Conservation (phyloP, 2,888 invertebrate species). For the Heterodera filipjevi region DNA sequence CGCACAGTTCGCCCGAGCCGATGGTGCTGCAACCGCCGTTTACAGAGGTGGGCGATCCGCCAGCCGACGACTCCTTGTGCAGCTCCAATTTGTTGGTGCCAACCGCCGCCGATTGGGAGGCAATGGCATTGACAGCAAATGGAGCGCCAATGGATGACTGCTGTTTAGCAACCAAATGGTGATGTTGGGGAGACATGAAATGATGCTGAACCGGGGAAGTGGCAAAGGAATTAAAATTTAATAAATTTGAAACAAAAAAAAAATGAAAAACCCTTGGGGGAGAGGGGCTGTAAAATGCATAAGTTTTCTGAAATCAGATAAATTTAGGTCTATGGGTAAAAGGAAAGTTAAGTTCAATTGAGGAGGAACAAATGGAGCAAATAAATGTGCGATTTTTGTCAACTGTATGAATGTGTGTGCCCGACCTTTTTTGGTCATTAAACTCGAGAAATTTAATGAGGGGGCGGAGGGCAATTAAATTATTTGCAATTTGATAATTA, state of each 20-base stretch:
- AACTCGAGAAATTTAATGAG: too few species aligned
- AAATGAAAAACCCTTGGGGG: too few species aligned
- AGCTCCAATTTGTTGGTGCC: neutral
- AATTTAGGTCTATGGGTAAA: too few species aligned
- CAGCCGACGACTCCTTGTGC: neutral
- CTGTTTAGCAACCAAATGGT: neutral
- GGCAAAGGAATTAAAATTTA: neutral
- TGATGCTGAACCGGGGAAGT: neutral
- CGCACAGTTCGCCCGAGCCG: constrained; percentile 50
- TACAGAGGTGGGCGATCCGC: constrained; percentile 7
- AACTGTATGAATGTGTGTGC: too few species aligned
- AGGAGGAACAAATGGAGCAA: too few species aligned
- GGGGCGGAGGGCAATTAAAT: too few species aligned
- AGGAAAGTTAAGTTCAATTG: too few species aligned
- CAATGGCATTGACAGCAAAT: neutral
- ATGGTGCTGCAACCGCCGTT: constrained; percentile 15
- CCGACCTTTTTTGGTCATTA: too few species aligned
- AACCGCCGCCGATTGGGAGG: neutral
- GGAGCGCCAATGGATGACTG: neutral
- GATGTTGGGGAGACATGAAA: constrained; percentile 3
- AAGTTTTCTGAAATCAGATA: too few species aligned
- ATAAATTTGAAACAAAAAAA: neutral
- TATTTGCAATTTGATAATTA: too few species aligned
- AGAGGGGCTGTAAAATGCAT: too few species aligned
- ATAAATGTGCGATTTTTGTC: too few species aligned